Evolutionary conservation across 2,888 invertebrate species (phyloP), one percentile per base, ranked within the genome.

Genomic region (Diarsia mendica): DNA sequence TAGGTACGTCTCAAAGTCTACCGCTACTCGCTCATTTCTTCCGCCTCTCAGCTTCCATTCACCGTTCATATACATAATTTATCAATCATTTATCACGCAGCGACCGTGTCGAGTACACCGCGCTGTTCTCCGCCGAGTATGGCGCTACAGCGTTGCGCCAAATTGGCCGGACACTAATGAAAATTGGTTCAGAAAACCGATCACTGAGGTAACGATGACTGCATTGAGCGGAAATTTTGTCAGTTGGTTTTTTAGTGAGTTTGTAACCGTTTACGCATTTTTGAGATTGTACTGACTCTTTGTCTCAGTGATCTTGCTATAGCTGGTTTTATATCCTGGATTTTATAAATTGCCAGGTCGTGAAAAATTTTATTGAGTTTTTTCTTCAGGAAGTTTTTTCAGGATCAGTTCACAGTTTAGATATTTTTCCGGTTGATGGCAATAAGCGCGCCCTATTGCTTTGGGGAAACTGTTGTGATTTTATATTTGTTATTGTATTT

Each of bases 41-140:
- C 9, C 18, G 18, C 70, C 67, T 49, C 39, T 23, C 58, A 65
- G 70, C 33, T 79, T 75, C 74, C 75, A 75, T 73, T 77, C 72
- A 73, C 76, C 70, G 66, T 78, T 79, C 87, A 90, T 89, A 90
- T 89, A 91, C 91, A 92, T 93, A 92, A 91, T 92, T 92, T 92
- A 94, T 92, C 91, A 92, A 91, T 92, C 91, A 92, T 91, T 92
- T 91, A 91, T 91, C 89, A 88, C 75, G 75, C 75, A 69, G 64
- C 67, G 48, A 82, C 78, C 77, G 80, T 81, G 76, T 67, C 49
- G 64, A 67, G 60, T 46, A 75, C 71, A 28, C 58, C 55, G 23
- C 23, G 77, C 72, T 66, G 39, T 46, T 44, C 82, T 58, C 2
- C 8, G 72, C 73, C 33, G 66, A 66, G 66, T 48, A 70, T 72